Percentiles rank a stretch among this genome's conserved stretches.
Evolutionary conservation across 2,888 invertebrate species (phyloP).

Genomic region (Helleia helle): DNA sequence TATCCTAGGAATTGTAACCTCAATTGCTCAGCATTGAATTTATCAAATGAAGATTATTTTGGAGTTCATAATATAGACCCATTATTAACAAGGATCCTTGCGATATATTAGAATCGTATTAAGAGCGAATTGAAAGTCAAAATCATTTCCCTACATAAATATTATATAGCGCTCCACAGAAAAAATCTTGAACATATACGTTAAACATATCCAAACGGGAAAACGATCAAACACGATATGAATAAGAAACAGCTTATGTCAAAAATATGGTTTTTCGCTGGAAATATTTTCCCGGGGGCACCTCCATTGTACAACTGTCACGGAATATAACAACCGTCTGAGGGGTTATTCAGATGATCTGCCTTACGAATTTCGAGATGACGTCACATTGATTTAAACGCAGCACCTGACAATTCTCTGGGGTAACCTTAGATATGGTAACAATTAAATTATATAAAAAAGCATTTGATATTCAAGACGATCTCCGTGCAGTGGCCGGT

Average conservation of each 20-base stretch:
- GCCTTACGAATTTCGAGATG: slow-evolving; percentile 35
- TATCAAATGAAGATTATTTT: too few relatives aligned
- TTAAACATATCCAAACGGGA: slow-evolving; percentile 1
- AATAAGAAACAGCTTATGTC: slow-evolving; percentile 5
- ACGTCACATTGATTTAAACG: slow-evolving; percentile 66
- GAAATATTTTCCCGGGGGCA: slow-evolving; percentile 52
- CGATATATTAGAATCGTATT: too few relatives aligned
- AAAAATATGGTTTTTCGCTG: slow-evolving; percentile 32
- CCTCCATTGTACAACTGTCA: slow-evolving; percentile 60
- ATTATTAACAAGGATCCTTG: too few relatives aligned
- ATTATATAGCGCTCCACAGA: too few relatives aligned
- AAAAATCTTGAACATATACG: too few relatives aligned
- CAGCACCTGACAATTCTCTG: slow-evolving; percentile 40
- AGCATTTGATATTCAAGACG: slow-evolving; percentile 5
- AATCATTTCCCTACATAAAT: too few relatives aligned
- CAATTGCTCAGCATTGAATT: too few relatives aligned
- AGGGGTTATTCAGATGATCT: slow-evolving; percentile 70
- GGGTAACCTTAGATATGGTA: not conserved
- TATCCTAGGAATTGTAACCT: too few relatives aligned
- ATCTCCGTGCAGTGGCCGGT: too few relatives aligned
- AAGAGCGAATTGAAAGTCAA: too few relatives aligned
- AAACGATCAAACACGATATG: slow-evolving; percentile 8
- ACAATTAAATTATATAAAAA: not conserved
- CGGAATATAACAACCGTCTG: slow-evolving; percentile 63
- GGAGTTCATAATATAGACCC: too few relatives aligned